phyloP scores from a whole-genome alignment of 2,888 invertebrate genomes.

The Sabellastarte sp. region DNA sequence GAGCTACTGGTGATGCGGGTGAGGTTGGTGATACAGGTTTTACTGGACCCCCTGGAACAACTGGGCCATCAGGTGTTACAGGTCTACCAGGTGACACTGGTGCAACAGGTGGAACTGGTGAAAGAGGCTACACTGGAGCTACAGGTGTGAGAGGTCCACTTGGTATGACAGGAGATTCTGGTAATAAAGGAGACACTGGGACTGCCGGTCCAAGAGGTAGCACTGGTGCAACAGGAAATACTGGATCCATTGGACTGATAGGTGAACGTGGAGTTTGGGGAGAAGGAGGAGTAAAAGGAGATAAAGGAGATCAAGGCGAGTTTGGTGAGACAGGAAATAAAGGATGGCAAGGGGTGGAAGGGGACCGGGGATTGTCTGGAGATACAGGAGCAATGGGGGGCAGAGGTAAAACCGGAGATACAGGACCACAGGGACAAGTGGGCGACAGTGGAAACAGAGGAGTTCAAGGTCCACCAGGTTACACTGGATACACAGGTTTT shows the following conservation, averaged over 20 bases:
- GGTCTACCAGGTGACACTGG: not conserved
- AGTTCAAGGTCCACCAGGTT: too few species aligned
- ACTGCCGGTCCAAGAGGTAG: not conserved
- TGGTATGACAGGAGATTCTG: not conserved
- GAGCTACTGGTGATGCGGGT: not conserved
- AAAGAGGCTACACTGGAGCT: not conserved
- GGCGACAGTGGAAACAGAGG: too few species aligned
- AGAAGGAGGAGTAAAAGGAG: too few species aligned
- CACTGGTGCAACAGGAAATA: not conserved
- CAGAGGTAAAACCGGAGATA: too few species aligned
- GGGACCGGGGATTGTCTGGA: too few species aligned
- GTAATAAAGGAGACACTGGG: not conserved
- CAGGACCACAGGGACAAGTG: too few species aligned
- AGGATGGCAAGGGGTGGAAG: too few species aligned
- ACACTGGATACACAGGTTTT: too few species aligned
- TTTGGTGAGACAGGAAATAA: too few species aligned
- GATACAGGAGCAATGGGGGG: too few species aligned
- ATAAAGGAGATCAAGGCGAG: too few species aligned
- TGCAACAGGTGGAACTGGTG: conserved; percentile 1
- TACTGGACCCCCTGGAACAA: not conserved
- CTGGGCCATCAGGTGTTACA: not conserved
- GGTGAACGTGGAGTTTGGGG: too few species aligned
- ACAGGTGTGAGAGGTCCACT: not conserved
- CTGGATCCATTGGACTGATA: not conserved
- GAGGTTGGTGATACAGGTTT: not conserved